Conservation (phyloP, 2,113 vertebrate genomes). For the Pyxicephalus adspersus region DNA sequence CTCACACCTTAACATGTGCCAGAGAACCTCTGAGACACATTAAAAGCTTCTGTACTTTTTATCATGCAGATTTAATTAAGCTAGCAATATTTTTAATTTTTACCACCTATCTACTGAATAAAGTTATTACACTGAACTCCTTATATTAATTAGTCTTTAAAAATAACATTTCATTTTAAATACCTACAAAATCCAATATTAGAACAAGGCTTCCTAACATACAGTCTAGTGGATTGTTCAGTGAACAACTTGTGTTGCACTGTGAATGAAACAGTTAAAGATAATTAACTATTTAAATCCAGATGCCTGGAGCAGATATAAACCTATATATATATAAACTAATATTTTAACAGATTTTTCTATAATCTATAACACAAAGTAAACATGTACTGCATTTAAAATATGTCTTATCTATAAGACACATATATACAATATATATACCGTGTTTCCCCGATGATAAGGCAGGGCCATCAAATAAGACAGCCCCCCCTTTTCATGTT, state of each 20-base stretch:
- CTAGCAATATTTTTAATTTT: slow-evolving; percentile 52
- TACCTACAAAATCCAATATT: slow-evolving; percentile 36
- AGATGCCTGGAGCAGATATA: background rate
- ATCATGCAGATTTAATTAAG: slow-evolving; percentile 56
- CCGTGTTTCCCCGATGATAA: too few relatives aligned
- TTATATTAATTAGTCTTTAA: slow-evolving; percentile 54
- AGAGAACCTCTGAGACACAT: slow-evolving; percentile 52
- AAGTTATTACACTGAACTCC: slow-evolving; percentile 45
- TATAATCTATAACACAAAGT: too few relatives aligned
- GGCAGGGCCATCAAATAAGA: too few relatives aligned
- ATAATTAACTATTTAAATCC: slow-evolving; percentile 13
- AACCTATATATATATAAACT: too few relatives aligned
- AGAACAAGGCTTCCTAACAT: slow-evolving; percentile 20
- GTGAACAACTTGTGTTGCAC: slow-evolving; percentile 5
- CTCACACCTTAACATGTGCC: slow-evolving; percentile 55
- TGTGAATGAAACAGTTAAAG: slow-evolving; percentile 8
- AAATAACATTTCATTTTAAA: slow-evolving; percentile 51
- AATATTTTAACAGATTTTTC: background rate
- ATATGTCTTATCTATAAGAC: too few relatives aligned
- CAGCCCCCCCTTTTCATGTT: too few relatives aligned
- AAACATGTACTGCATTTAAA: too few relatives aligned
- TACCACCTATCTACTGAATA: slow-evolving; percentile 48
- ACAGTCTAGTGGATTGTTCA: slow-evolving; percentile 1
- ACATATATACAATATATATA: too few relatives aligned
- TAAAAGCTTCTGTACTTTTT: slow-evolving; percentile 56